Evolutionary conservation across 2,113 vertebrate species (phyloP).

Genomic region (Rissa tridactyla): DNA sequence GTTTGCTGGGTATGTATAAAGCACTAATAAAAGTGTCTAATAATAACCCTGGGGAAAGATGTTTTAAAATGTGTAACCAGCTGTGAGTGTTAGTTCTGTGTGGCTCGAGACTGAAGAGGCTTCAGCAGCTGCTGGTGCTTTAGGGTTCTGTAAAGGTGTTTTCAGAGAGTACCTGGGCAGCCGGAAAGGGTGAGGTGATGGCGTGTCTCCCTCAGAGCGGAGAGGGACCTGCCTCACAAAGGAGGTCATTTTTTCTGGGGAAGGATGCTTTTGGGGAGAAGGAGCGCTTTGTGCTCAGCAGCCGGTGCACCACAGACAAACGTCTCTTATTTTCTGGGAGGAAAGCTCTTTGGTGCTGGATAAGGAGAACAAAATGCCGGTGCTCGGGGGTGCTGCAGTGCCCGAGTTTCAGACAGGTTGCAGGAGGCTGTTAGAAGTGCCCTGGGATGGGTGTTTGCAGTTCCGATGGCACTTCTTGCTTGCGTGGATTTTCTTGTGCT

Average conservation of each 20-base stretch:
- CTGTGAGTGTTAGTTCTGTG: neutral
- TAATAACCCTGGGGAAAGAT: neutral
- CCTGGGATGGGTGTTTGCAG: neutral
- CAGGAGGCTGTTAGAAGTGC: neutral
- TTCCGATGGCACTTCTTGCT: neutral
- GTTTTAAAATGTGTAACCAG: neutral
- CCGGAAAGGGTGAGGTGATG: neutral
- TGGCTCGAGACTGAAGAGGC: neutral
- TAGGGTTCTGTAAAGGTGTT: neutral
- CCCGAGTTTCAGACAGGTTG: neutral
- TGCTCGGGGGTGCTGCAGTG: neutral
- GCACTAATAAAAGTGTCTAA: neutral
- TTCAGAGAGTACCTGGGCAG: neutral
- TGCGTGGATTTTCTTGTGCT: neutral
- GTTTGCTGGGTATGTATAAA: neutral
- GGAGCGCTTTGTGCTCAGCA: neutral
- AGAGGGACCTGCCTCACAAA: neutral
- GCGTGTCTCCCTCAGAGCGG: neutral
- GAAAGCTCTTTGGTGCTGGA: neutral
- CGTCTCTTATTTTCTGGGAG: neutral
- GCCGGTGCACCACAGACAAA: neutral
- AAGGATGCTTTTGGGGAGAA: neutral
- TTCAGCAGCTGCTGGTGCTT: neutral
- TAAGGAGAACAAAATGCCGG: neutral
- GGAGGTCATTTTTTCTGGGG: neutral